Evolutionary conservation across 2,797 vertebrate genomes (phyloP), one percentile per base, ranked within the genome.

Genomic region (Coreius guichenoti): DNA sequence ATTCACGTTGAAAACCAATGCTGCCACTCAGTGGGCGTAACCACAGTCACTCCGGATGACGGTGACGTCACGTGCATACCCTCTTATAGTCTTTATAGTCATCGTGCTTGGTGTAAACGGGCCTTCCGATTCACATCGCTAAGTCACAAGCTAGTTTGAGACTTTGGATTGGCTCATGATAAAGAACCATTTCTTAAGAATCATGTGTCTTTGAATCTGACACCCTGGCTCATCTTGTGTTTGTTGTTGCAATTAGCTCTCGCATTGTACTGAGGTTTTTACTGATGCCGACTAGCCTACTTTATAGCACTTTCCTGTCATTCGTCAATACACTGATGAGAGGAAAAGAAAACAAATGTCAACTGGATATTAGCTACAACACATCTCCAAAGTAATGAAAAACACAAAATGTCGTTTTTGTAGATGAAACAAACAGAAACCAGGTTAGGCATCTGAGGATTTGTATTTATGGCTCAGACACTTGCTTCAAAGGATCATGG

Each of bases 391-490:
- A 45, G 63, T 68, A 54, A 68, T 19, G 45, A 63, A 31, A 58
- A 69, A n/a, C 33, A 31, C 26, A 69, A 69, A 58, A 84, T 9
- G 49, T 16, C 23, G 1, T 56, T 78, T 56, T 68, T 13, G 9
- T 23, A 65, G 43, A 61, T 82, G 3, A 83, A 84, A 51, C 74
- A 51, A 76, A n/a, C 19, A 19, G 45, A 83, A 83, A 69, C 17
- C 63, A 84, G 73, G 33, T 84, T 70, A 69, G 29, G 29, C 74
- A 70, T 70, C 49, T 13, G 39, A 78, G 65, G 47, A 36, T 75
- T 78, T 76, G 56, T 76, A 45, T 81, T 77, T 72, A 4, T 81
- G 51, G 43, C 54, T 84, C 49, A 78, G 65, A 83, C 21, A n/a
- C 43, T 65, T 78, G 74, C 63, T 78, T 69, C 49, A 70, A 77